A percentile compares a stretch with the other conserved stretches of the same genome.
Conservation (phyloP, 2,888 invertebrate species). For the Apamea monoglypha region DNA sequence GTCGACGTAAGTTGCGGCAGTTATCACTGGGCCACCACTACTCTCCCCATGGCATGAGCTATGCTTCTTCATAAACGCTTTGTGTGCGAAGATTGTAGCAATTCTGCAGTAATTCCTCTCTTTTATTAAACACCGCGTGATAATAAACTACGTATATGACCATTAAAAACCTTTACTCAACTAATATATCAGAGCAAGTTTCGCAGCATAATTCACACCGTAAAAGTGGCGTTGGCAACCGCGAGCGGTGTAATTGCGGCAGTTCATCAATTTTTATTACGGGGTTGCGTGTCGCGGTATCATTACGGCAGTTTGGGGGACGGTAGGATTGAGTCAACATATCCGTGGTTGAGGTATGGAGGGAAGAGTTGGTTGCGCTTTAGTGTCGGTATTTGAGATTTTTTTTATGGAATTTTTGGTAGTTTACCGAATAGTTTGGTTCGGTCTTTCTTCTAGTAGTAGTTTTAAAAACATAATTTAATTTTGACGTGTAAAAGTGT, state of each 20-base stretch:
- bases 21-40: not conserved
- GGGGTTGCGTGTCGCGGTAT: constrained; percentile 75
- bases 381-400: not conserved
- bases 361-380: not conserved
- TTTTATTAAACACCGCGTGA: constrained; percentile 28
- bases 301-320: constrained; percentile 37
- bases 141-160: constrained; percentile 31
- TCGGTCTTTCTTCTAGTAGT: too few relatives aligned
- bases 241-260: constrained; percentile 70
- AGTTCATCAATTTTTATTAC: constrained; percentile 83
- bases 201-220: constrained; percentile 67
- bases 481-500: too few relatives aligned
- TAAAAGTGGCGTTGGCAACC: constrained; percentile 64
- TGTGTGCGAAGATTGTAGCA: not conserved
- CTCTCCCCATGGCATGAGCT: not conserved
- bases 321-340: constrained; percentile 48
- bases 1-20: not conserved
- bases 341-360: not conserved
- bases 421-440: not conserved
- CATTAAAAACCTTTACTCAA: constrained; percentile 40
- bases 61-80: not conserved
- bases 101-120: constrained; percentile 6
- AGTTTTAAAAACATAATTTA: too few relatives aligned
- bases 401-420: not conserved
- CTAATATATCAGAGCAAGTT: constrained; percentile 57